Conservation (phyloP, 2,888 invertebrate genomes). For the Chymomyza amoena region DNA sequence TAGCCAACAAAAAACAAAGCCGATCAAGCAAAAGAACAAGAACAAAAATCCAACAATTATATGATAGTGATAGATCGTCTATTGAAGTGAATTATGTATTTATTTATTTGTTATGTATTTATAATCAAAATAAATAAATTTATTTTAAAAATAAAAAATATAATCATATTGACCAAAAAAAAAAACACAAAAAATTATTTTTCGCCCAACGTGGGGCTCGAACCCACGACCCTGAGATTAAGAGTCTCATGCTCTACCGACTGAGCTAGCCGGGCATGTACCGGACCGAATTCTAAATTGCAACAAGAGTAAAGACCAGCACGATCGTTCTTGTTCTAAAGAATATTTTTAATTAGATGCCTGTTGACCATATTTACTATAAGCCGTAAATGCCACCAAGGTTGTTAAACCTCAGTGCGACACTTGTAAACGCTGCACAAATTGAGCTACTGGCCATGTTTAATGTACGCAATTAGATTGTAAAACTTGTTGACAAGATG, state of each 20-base stretch:
- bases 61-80: too few relatives aligned
- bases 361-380: too few relatives aligned
- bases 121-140: too few relatives aligned
- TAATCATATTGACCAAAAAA: too few relatives aligned
- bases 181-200: conserved; percentile 10
- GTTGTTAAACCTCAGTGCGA: background rate
- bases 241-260: conserved; percentile 72
- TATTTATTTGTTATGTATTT: too few relatives aligned
- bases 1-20: too few relatives aligned
- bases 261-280: conserved; percentile 67
- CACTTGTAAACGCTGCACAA: conserved; percentile 9
- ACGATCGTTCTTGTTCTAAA: background rate
- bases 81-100: too few relatives aligned
- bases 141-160: too few relatives aligned
- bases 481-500: conserved; percentile 67
- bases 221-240: conserved; percentile 73
- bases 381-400: too few relatives aligned
- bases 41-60: too few relatives aligned
- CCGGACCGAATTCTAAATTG: accelerated
- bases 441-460: conserved; percentile 43
- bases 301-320: background rate
- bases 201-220: conserved; percentile 73
- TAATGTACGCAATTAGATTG: conserved; percentile 61
- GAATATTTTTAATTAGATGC: background rate
- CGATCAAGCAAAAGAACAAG: background rate